These are phyloP conservation scores for Erynnis tages DNA, from an alignment of 2,888 invertebrate genomes.

Conservation along the genomic window DNA sequence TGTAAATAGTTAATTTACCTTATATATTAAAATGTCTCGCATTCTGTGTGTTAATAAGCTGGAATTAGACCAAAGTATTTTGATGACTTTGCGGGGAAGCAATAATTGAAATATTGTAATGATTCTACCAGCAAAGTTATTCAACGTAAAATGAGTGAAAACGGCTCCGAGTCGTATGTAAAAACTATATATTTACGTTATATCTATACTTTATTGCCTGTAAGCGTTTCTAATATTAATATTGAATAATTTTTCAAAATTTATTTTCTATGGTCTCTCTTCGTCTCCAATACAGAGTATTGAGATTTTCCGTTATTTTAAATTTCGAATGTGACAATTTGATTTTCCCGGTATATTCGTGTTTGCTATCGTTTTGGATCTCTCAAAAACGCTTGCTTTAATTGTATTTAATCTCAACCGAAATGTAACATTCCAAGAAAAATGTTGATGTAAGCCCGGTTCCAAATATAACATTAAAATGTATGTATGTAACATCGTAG, in stretches of 20 bases:
- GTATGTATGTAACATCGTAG: neutral
- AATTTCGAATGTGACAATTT: constrained; percentile 23
- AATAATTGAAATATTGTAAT: constrained; percentile 47
- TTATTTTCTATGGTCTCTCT: constrained; percentile 19
- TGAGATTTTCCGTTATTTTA: constrained; percentile 21
- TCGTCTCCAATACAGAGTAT: constrained; percentile 26
- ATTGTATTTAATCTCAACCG: constrained; percentile 62
- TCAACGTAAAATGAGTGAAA: constrained; percentile 52
- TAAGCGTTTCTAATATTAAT: constrained; percentile 36
- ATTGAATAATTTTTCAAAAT: constrained; percentile 21
- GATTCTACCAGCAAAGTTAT: constrained; percentile 66
- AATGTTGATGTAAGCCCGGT: constrained; percentile 57
- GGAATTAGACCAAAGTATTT: constrained; percentile 86
- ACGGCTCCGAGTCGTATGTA: constrained; percentile 52
- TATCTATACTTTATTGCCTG: constrained; percentile 29
- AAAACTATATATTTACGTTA: constrained; percentile 38
- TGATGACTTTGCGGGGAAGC: constrained; percentile 68
- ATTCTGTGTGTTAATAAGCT: constrained; percentile 76
- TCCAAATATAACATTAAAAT: constrained; percentile 34
- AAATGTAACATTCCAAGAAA: constrained; percentile 75
- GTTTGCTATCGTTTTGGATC: constrained; percentile 47
- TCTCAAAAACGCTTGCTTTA: constrained; percentile 60
- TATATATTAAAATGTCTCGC: constrained; percentile 39
- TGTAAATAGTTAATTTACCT: constrained; percentile 34
- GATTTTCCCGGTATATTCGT: constrained; percentile 21